Conservation (phyloP, 1,140 invertebrate genomes). For the Aphelenchoides avenae region DNA sequence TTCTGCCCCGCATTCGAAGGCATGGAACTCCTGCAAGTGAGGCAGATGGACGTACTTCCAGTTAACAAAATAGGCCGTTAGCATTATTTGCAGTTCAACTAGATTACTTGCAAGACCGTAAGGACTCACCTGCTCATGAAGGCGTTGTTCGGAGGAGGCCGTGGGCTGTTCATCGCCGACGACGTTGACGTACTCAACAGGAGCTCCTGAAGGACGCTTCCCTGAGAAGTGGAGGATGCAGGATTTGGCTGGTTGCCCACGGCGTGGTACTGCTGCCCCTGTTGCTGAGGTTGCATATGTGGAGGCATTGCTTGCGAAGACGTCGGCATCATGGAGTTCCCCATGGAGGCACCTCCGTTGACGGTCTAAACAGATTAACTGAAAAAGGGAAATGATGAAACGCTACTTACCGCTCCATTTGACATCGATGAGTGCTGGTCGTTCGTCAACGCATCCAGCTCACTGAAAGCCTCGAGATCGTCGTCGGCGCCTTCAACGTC, state of each 20-base stretch:
- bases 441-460: too few relatives aligned
- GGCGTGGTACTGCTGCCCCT: constrained; percentile 6
- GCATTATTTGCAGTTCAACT: constrained; percentile 24
- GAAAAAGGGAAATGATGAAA: neutral
- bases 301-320: neutral
- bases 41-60: neutral
- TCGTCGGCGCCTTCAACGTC: too few relatives aligned
- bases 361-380: neutral
- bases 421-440: neutral
- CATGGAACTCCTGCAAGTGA: constrained; percentile 24
- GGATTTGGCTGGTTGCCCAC: constrained; percentile 7
- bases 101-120: constrained; percentile 12
- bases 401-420: constrained; percentile 13
- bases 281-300: neutral
- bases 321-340: neutral
- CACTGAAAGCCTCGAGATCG: too few relatives aligned
- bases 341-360: constrained; percentile 1
- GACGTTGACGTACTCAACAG: constrained; percentile 17
- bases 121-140: constrained; percentile 15
- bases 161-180: constrained; percentile 32
- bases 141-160: constrained; percentile 14
- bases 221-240: neutral
- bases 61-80: constrained; percentile 4
- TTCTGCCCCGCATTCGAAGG: constrained; percentile 28
- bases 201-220: constrained; percentile 26